Evolutionary conservation across 2,797 vertebrate species (phyloP).

Genomic region (Danio albolineatus): DNA sequence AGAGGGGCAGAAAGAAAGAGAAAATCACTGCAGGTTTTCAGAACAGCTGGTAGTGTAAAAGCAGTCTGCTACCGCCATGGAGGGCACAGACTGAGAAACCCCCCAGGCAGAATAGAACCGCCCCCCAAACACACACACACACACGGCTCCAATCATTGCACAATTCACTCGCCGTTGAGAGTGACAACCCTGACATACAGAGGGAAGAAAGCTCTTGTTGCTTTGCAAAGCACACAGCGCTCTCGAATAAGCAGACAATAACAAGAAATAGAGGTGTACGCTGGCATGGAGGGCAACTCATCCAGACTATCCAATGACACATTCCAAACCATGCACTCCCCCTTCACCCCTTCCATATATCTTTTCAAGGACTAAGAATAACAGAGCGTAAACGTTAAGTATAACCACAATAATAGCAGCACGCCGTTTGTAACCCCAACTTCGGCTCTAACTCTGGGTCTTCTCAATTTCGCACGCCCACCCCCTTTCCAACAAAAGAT

Average conservation of each 20-base stretch:
- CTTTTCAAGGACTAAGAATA: conserved; percentile 57
- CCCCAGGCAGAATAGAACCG: conserved; percentile 61
- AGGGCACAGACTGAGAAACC: conserved; percentile 58
- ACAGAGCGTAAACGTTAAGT: conserved; percentile 33
- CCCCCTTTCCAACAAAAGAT: conserved; percentile 33
- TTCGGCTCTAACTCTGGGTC: conserved; percentile 22
- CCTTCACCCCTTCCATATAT: conserved; percentile 38
- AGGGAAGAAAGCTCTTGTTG: conserved; percentile 34
- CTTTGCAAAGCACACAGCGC: conserved; percentile 11
- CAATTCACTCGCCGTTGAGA: conserved; percentile 59
- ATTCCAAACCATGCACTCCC: conserved; percentile 53
- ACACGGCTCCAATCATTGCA: conserved; percentile 52
- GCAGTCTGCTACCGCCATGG: conserved; percentile 59
- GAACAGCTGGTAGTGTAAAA: conserved; percentile 63
- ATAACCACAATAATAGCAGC: conserved; percentile 41
- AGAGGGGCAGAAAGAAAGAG: conserved; percentile 24
- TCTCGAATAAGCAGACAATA: conserved; percentile 13
- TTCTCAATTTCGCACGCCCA: conserved; percentile 18
- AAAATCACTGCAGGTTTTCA: conserved; percentile 59
- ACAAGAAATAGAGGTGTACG: conserved; percentile 18
- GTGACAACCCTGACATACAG: conserved; percentile 53
- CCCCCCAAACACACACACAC: conserved; percentile 56
- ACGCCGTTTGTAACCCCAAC: conserved; percentile 24
- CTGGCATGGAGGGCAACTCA: conserved; percentile 38
- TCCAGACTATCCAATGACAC: conserved; percentile 63